These are phyloP conservation scores for Gallinago nigripennis DNA, from an alignment of 2,797 vertebrate genomes.

Conservation along the genomic window DNA sequence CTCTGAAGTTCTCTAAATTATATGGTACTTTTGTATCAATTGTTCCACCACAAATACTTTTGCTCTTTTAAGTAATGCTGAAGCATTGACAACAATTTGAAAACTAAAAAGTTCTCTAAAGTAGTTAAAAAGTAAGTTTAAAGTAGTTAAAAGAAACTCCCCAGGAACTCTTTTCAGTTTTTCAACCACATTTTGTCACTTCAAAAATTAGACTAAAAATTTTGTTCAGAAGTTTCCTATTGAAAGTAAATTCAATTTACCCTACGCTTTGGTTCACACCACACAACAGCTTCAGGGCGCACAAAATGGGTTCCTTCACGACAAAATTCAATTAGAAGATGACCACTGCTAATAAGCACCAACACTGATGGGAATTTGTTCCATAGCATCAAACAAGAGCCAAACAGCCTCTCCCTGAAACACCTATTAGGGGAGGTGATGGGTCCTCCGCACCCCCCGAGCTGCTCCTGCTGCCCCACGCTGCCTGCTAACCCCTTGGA, in stretches of 20 bases:
- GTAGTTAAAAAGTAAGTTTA: too few relatives aligned
- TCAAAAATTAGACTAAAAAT: neutral
- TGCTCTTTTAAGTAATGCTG: too few relatives aligned
- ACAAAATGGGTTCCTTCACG: neutral
- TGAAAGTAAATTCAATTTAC: neutral
- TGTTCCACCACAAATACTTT: too few relatives aligned
- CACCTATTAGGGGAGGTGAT: neutral
- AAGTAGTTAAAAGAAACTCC: too few relatives aligned
- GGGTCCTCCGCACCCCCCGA: neutral
- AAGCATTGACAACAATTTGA: neutral
- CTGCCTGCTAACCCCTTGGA: neutral
- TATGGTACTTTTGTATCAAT: too few relatives aligned
- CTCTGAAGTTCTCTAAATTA: too few relatives aligned
- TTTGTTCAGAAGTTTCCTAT: neutral
- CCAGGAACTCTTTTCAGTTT: neutral
- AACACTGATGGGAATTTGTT: neutral
- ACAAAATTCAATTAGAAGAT: neutral
- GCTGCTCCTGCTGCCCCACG: accelerated
- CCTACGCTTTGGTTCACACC: neutral
- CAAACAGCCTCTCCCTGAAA: neutral
- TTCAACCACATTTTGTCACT: neutral
- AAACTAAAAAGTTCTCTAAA: neutral
- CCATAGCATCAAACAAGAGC: neutral
- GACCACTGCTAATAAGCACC: neutral
- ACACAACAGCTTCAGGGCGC: neutral